These are phyloP conservation scores for Tineola bisselliella DNA, from an alignment of 2,888 invertebrate species.

Conservation along the genomic window DNA sequence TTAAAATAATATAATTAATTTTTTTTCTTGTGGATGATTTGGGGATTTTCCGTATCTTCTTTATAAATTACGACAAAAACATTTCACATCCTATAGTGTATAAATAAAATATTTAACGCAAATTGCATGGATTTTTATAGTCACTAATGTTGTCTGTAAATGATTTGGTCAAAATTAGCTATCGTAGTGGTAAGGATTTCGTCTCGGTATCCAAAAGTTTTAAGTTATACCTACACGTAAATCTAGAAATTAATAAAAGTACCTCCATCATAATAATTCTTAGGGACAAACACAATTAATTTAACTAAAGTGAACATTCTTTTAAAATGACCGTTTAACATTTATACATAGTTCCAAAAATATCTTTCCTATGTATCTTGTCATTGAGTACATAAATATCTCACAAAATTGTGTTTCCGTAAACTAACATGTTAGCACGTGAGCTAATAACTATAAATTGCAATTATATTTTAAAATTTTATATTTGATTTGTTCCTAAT, in stretches of 20 bases:
- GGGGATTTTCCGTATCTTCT: constrained; percentile 5
- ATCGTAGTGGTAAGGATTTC: no score
- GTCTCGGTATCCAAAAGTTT: no score
- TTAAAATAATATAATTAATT: not conserved
- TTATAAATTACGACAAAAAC: constrained; percentile 5
- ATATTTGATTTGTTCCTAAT: no score
- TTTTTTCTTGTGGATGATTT: not conserved
- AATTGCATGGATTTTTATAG: not conserved
- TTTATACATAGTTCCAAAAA: not conserved
- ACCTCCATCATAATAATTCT: no score
- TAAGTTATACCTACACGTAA: no score
- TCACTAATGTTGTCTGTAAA: no score
- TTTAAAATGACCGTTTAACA: not conserved
- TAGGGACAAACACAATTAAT: no score
- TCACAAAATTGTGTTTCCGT: constrained; percentile 1
- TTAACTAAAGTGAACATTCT: not conserved
- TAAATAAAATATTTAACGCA: not conserved
- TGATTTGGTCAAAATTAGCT: no score
- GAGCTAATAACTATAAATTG: not conserved
- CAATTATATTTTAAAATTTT: no score
- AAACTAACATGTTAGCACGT: not conserved
- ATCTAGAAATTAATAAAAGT: no score
- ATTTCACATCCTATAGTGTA: not conserved
- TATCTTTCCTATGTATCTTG: not conserved
- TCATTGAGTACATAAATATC: constrained; percentile 5